Base-by-base conservation (phyloP, 2,113 vertebrate genomes). In the Sula dactylatra region DNA sequence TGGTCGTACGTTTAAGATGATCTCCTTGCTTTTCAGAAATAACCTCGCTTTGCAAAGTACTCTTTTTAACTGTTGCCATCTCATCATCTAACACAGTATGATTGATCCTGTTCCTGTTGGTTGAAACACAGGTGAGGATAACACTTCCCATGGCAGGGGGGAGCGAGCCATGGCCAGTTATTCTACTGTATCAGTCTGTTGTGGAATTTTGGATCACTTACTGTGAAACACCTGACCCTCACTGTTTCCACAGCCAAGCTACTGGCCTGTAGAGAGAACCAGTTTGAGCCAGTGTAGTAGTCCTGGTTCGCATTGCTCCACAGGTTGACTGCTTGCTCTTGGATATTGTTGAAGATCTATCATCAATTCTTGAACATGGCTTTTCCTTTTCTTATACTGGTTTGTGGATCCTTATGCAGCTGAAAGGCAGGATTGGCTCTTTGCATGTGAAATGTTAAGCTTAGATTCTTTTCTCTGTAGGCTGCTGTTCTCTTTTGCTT, bases 131-230 rank as follows among this genome's bases (percentile, higher is more conserved):
- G 49, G 19, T 88, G 66, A 88, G 65, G 38, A 4, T 64, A 24
- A 47, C 32, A 6, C 38, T 16, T 84, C 54, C 32, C 2, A 2
- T 56, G 56, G 36, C 44, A 58, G 14, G 22, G 36, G 10, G 58
- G 31, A 59, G 44, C 0, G 2, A 59, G 32, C 25, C 3, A 1
- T 58, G 52, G 77, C 31, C 5, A 0, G 5, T 56, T 72, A 9
- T 66, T 82, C 71, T 55, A 8, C 50, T 55, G 34, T 38, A 7
- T 32, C 1, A 3, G 24, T 56, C 78, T 16, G 1, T 22, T 66
- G 21, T 80, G 76, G 56, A 80, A 47, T 86, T 94, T 62, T 6
- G 8, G 7, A 10, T 45, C 14, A 1, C 3, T 10, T 62, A 5
- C n/a, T 62, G 25, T 70, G 45, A 25, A 73, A 36, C 9, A 26